Evolutionary conservation across 2,113 vertebrate species (phyloP), one percentile per base, ranked within the genome.

Genomic region (Beaufortia kweichowensis): DNA sequence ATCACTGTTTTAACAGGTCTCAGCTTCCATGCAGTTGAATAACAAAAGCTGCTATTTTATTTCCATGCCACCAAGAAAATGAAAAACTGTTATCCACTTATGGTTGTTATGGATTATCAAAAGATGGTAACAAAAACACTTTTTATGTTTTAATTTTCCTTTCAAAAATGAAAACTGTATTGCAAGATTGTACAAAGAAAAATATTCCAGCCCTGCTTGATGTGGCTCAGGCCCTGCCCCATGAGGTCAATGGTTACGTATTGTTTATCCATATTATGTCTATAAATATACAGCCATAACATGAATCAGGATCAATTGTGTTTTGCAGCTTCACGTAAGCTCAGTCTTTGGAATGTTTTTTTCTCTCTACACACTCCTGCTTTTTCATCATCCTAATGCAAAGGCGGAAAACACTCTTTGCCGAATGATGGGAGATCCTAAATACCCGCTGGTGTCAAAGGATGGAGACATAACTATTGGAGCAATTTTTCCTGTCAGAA

Each of bases 401-500:
- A n/a, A 65, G 21, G 63, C 39, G 1, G 62, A 64, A 43, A 65
- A 65, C 3, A 26, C 35, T 17, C 3, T 15, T 65, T 65, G 63
- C 23, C 12, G 7, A 41, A 43, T 65, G 35, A 65, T 43, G 63
- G 63, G 23, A 26, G 14, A 65, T 23, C 63, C 21, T 3, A 65
- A 43, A 1, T 26, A 65, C 35, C 63, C 63, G 1, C 23, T 65
- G 39, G 21, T 64, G 12, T 64, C 33, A 1, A 43, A 43, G 63
- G 7, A 24, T 4, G 63, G 63, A 65, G 35, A 65, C 3, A 3
- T 65, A 65, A 65, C 63, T 43, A 65, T 65, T 65, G 63, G 63
- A 65, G 63, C 35, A 43, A 41, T 65, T 65, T 65, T 65, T 26
- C 21, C 63, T 26, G 14, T 65, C 2, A 35, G 24, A 12, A 65